Evolutionary conservation across 2,888 invertebrate genomes (phyloP).

Genomic region (Trachelus troglodyta): DNA sequence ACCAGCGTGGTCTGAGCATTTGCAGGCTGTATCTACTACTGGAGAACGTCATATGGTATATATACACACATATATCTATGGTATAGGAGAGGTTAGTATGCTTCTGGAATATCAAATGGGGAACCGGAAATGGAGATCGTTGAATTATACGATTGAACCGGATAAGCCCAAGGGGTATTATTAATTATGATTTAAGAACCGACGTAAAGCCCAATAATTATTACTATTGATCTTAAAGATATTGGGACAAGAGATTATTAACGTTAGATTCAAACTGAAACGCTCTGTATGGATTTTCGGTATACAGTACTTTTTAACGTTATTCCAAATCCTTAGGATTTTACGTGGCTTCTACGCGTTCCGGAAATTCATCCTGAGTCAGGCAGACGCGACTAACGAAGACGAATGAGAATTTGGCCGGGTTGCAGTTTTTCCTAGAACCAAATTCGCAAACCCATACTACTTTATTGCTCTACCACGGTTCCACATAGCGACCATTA

Average conservation of each 20-base stretch:
- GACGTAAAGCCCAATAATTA: not conserved
- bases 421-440: slow-evolving; percentile 13
- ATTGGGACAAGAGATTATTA: not conserved
- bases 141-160: not conserved
- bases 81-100: not conserved
- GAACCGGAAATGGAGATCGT: not conserved
- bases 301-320: not conserved
- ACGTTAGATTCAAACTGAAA: not conserved
- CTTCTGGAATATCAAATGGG: not conserved
- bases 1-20: not conserved
- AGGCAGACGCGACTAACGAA: slow-evolving; percentile 39
- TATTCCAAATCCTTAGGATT: not conserved
- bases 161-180: not conserved
- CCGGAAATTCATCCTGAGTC: not conserved
- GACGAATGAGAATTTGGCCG: slow-evolving; percentile 38
- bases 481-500: slow-evolving; percentile 19
- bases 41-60: not conserved
- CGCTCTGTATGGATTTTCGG: not conserved
- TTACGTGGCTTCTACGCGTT: not conserved
- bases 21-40: not conserved
- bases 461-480: not conserved
- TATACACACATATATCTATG: not conserved
- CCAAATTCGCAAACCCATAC: slow-evolving; percentile 28
- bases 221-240: not conserved
- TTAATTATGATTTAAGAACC: not conserved